Evolutionary conservation across 2,113 vertebrate species (phyloP).

Genomic region (Microtus richardsoni): DNA sequence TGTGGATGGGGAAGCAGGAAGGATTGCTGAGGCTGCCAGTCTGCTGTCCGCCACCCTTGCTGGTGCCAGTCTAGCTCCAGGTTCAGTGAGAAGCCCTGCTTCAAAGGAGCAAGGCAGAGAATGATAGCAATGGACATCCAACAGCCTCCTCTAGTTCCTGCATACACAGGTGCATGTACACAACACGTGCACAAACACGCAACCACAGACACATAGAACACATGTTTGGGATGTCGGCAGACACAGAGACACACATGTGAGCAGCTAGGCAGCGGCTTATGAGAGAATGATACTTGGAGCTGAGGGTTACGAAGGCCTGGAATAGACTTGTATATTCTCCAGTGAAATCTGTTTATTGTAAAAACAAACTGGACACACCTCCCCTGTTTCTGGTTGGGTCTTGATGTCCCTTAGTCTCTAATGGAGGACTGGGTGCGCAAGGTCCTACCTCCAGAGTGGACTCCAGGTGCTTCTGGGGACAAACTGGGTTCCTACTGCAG

Average conservation of each 20-base stretch:
- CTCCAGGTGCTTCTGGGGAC: background rate
- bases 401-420: background rate
- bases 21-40: background rate
- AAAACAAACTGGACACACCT: background rate
- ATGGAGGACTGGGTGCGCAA: background rate
- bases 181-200: background rate
- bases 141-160: background rate
- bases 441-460: background rate
- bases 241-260: background rate
- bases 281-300: no score
- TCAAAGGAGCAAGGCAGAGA: background rate
- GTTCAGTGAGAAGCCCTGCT: background rate
- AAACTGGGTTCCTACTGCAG: background rate
- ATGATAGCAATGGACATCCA: background rate
- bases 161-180: background rate
- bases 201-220: background rate
- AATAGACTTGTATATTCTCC: fast-evolving
- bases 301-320: no score
- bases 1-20: background rate
- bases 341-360: background rate
- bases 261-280: background rate
- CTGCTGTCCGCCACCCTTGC: background rate
- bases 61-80: background rate
- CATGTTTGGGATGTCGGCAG: background rate
- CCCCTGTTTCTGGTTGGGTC: background rate